Base-by-base conservation (phyloP, 2,113 vertebrate genomes). In the Pomatostomus ruficeps region DNA sequence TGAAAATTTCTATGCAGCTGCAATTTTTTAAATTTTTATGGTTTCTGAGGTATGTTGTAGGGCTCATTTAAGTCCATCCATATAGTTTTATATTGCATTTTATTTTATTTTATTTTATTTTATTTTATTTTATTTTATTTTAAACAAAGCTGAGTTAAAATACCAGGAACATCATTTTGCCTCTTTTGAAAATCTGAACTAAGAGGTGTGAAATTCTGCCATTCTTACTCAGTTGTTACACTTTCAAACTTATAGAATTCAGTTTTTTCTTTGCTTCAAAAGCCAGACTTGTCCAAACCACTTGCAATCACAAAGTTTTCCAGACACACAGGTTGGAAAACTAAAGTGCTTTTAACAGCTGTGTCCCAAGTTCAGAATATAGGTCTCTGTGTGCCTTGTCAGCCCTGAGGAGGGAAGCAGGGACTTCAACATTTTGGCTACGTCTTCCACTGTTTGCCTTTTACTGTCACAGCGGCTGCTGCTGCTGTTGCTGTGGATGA, bases 291-390 rank as follows among this genome's bases (percentile, higher is more conserved):
- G 95, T 98, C 97, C 55, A 29, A 98, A 96, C 45, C 75, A 86
- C 67, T 97, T 95, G 90, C 67, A 91, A 80, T 98, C 97, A 98
- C 10, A 1, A 85, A 93, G 71, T 93, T 96, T 97, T 95, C 89
- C 91, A 93, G 92, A 94, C 83, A 96, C 52, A 78, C 82, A 92
- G 93, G 95, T 95, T 93, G 96, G 89, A 89, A 96, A 96, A 91
- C 80, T 95, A 55, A 96, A 98, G 93, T 96, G 97, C 94, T 97
- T 98, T 98, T 97, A 98, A 97, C 97, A 98, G 95, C 94, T 97
- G 93, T 8, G 58, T 97, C 97, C 95, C 96, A 94, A 67, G 90
- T 90, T 95, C 91, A 96, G 91, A 95, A 87, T 71, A 62, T 31
- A 90, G 93, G 89, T 95, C 95, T 97, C 97, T 71, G 70, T 5